These are phyloP conservation scores for Podarcis lilfordi DNA, from an alignment of 2,797 vertebrate species.

Conservation along the genomic window DNA sequence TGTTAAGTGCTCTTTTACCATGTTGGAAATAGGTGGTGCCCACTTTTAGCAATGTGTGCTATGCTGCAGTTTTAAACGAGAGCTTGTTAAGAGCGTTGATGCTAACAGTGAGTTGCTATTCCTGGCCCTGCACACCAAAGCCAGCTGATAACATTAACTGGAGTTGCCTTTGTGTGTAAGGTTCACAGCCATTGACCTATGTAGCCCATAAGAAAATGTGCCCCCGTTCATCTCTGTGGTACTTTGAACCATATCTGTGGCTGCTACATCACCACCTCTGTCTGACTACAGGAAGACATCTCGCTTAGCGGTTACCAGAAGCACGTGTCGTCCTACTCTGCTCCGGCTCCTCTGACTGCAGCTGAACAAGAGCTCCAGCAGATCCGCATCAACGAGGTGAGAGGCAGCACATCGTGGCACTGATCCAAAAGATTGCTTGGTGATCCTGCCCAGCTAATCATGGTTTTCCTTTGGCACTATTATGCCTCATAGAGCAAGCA, in stretches of 20 bases:
- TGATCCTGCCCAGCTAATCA: neutral
- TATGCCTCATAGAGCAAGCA: neutral
- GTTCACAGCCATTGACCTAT: neutral
- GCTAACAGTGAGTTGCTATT: neutral
- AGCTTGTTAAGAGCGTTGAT: neutral
- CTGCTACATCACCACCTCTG: neutral
- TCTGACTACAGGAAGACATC: conserved; percentile 87
- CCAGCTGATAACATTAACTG: neutral
- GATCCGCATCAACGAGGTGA: conserved; percentile 95
- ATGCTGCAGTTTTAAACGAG: neutral
- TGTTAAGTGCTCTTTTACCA: neutral
- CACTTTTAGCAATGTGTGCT: neutral
- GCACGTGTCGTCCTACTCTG: conserved; percentile 87
- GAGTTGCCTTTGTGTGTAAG: neutral
- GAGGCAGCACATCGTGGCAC: conserved; percentile 4
- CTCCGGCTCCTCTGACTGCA: conserved; percentile 89
- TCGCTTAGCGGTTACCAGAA: conserved; percentile 92
- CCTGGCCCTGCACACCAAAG: neutral
- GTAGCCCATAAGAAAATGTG: neutral
- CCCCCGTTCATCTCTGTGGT: neutral
- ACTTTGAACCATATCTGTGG: neutral
- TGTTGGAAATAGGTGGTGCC: too few species aligned
- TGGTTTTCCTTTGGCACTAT: neutral
- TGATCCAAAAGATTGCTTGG: neutral
- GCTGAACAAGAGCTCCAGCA: conserved; percentile 93